Percentiles rank a stretch among this genome's conserved stretches.
These are phyloP conservation scores for Ashinkailepas kermadecensis DNA, from an alignment of 2,888 invertebrate genomes.

Conservation along the genomic window DNA sequence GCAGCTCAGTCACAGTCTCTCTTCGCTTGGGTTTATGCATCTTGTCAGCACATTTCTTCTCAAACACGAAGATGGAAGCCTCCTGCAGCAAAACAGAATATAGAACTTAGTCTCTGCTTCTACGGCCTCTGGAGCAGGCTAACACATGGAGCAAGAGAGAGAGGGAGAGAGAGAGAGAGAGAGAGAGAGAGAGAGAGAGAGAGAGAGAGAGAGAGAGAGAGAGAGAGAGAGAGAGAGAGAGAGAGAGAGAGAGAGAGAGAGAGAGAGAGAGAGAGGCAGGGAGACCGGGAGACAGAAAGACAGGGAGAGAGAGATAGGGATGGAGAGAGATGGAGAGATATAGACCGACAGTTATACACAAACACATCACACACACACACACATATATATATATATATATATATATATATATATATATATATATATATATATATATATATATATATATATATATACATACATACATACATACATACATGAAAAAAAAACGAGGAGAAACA, in stretches of 20 bases:
- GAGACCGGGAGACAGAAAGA: too few species aligned
- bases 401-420: constrained; percentile 17
- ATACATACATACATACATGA: constrained; percentile 10
- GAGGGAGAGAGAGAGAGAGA: background rate
- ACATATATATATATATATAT: constrained; percentile 16
- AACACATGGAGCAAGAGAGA: too few species aligned
- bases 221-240: background rate
- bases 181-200: background rate
- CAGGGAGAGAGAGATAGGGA: too few species aligned
- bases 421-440: constrained; percentile 21
- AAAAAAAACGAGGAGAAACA: too few species aligned
- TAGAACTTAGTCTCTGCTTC: too few species aligned
- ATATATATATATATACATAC: constrained; percentile 2
- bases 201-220: background rate
- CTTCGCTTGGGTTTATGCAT: constrained; percentile 84
- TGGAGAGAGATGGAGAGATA: too few species aligned
- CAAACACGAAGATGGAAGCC: constrained; percentile 87
- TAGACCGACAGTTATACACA: too few species aligned
- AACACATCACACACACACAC: too few species aligned
- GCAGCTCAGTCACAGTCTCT: constrained; percentile 81
- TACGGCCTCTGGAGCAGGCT: too few species aligned
- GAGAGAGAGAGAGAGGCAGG: too few species aligned
- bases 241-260: too few species aligned
- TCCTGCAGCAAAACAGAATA: constrained; percentile 53
- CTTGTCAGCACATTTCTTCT: constrained; percentile 86